Conservation (phyloP, 2,113 vertebrate species). For the Urocynchramus pylzowi region DNA sequence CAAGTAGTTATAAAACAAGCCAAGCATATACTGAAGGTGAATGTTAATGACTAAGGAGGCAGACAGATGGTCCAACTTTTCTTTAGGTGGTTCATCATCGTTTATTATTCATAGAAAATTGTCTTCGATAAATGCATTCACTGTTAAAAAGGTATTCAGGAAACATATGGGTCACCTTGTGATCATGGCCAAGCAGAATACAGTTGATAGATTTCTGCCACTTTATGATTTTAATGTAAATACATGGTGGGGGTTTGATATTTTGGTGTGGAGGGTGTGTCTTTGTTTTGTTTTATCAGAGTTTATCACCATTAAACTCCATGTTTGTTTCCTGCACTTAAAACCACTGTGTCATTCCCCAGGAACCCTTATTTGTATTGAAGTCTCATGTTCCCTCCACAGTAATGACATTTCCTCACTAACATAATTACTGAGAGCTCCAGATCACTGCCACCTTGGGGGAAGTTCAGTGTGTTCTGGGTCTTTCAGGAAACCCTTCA, state of each 20-base stretch:
- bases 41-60: slow-evolving; percentile 62
- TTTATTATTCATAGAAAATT: slow-evolving; percentile 54
- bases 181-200: slow-evolving; percentile 16
- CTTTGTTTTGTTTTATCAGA: neutral
- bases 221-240: neutral
- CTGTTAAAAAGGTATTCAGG: neutral
- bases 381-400: neutral
- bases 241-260: neutral
- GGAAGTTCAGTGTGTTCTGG: neutral
- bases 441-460: too few relatives aligned
- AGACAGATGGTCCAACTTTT: slow-evolving; percentile 49
- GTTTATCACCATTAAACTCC: neutral
- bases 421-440: neutral
- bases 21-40: slow-evolving; percentile 59
- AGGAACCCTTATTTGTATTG: neutral
- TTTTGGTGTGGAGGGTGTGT: neutral
- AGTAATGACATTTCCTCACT: neutral
- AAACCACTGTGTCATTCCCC: neutral
- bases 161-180: slow-evolving; percentile 49
- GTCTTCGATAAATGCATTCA: slow-evolving; percentile 39
- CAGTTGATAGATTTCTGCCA: neutral
- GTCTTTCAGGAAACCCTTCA: neutral
- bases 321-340: neutral
- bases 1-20: slow-evolving; percentile 59
- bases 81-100: slow-evolving; percentile 37